Evolutionary conservation across 2,888 invertebrate species (phyloP), one percentile per base, ranked within the genome.

Genomic region (Crioceris asparagi): DNA sequence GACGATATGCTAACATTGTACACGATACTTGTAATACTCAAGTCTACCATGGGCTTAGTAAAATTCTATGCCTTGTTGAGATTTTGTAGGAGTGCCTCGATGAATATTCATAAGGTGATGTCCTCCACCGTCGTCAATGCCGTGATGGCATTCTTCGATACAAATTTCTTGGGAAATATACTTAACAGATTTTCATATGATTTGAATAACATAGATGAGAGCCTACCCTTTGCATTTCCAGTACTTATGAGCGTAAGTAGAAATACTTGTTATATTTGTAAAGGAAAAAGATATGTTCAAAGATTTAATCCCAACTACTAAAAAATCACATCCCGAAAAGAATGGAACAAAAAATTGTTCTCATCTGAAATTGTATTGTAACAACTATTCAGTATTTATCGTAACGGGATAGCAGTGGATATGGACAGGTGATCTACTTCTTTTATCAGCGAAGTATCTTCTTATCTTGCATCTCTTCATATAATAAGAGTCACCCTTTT

Each of bases 121-220:
- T 38, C 44, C 12, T 29, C 38, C 1, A 36, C 40, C 16, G 36
- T 52, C 4, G 35, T 52, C 2, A 38, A 44, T 25, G 51, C 48
- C 8, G 37, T 41, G 6, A 52, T 52, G 51, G 23, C 38, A n/a
- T 52, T 52, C 25, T 52, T 51, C 37, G 52, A 52, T 29, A 45
- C 40, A 3, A 42, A 49, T 37, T 46, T 51, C 19, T 48, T 52
- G 19, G 52, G 51, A 14, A 51, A 52, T 36, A 47, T 52, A 15
- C 37, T 52, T 23, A 52, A 51, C 32, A 44, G 52, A 38, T 52
- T 52, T 33, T 51, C 52, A 2, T 47, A 45, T 26, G 52, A 52
- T 38, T 33, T 52, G 19, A 39, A 40, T 12, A 43, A 39, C 6
- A 48, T 51, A 17, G 52, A 52, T 29, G 52, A 51, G 29, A 25